These are phyloP conservation scores for Sminthurinus aureus DNA, from an alignment of 2,888 invertebrate genomes.

Conservation along the genomic window DNA sequence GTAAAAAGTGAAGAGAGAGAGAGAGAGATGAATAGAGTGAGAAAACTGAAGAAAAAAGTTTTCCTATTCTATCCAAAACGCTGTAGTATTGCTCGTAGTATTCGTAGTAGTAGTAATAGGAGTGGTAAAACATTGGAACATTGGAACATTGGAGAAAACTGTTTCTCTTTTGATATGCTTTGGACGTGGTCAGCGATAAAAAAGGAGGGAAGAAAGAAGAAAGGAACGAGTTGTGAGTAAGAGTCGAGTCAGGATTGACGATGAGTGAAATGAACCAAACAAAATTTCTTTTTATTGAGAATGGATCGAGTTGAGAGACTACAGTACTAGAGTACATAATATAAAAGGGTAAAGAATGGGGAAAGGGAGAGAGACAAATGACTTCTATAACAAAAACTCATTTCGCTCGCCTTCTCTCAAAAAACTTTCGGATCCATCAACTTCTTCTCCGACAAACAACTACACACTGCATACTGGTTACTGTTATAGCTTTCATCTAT, in stretches of 20 bases:
- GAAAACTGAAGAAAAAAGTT: background rate
- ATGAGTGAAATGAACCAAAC: slow-evolving; percentile 37
- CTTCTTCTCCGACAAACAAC: slow-evolving; percentile 21
- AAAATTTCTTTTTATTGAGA: slow-evolving; percentile 26
- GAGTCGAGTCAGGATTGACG: slow-evolving; percentile 24
- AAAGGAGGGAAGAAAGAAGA: background rate
- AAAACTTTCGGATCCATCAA: slow-evolving; percentile 41
- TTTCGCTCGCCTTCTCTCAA: slow-evolving; percentile 16
- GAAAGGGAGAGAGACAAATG: slow-evolving; percentile 20
- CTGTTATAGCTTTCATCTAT: too few species aligned
- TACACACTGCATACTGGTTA: too few species aligned
- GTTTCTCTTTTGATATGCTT: too few species aligned
- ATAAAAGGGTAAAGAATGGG: too few species aligned
- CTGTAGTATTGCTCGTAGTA: too few species aligned
- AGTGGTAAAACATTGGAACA: too few species aligned
- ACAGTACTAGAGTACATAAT: too few species aligned
- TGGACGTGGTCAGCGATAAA: background rate
- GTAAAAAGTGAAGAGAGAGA: background rate
- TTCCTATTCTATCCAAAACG: background rate
- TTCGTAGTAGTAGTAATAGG: too few species aligned
- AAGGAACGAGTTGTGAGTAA: background rate
- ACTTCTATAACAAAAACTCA: slow-evolving; percentile 33
- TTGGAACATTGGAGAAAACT: too few species aligned
- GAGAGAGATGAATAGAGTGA: background rate
- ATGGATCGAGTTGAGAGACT: slow-evolving; percentile 13